phyloP scores from a whole-genome alignment of 1,140 invertebrate genomes.

The Sipha flava region DNA sequence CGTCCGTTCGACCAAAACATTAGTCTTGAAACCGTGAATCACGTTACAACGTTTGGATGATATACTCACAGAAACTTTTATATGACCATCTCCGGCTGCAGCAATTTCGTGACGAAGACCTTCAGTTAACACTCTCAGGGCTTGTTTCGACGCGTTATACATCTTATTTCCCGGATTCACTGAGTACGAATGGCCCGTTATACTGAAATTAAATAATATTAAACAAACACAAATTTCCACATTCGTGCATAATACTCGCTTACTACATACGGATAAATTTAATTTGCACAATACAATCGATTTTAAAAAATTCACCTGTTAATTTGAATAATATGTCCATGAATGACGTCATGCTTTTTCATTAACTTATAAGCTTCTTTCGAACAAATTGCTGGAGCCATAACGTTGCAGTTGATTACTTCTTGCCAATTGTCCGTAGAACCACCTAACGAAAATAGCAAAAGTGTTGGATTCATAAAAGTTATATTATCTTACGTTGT shows the following conservation, averaged over 20 bases:
- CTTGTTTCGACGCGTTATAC: slow-evolving; percentile 10
- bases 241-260: too few relatives aligned
- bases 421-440: background rate
- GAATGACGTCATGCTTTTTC: background rate
- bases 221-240: too few relatives aligned
- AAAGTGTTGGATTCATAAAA: too few relatives aligned
- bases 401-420: background rate
- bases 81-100: background rate
- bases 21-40: too few relatives aligned
- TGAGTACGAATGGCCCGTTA: slow-evolving; percentile 5
- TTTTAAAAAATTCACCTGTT: background rate
- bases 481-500: too few relatives aligned
- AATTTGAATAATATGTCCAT: slow-evolving; percentile 10
- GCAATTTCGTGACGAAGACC: slow-evolving; percentile 1
- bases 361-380: slow-evolving; percentile 6
- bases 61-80: slow-evolving; percentile 3
- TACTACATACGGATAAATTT: too few relatives aligned
- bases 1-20: too few relatives aligned
- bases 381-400: background rate
- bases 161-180: slow-evolving; percentile 7
- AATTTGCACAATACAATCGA: too few relatives aligned
- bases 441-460: background rate
- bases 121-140: slow-evolving; percentile 9
- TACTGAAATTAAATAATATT: background rate
- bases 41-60: too few relatives aligned